A percentile compares a stretch with the other conserved stretches of the same genome.
phyloP scores from a whole-genome alignment of 2,113 vertebrate genomes.

The Seriola dumerili region DNA sequence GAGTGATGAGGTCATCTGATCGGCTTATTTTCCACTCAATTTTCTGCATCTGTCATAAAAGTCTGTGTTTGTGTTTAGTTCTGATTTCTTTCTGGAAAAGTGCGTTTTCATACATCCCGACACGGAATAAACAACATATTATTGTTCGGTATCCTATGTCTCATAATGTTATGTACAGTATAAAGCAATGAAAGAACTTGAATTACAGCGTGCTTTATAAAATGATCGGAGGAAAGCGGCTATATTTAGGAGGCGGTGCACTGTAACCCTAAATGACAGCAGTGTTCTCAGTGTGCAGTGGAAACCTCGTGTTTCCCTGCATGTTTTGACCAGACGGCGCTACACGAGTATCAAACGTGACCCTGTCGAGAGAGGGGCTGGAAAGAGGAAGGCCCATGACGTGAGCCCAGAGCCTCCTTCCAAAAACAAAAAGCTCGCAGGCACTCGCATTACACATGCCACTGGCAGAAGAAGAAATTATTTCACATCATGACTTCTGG shows the following conservation, averaged over 20 bases:
- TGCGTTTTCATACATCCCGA: neutral
- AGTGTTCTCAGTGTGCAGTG: slow-evolving; percentile 44
- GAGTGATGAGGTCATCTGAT: neutral
- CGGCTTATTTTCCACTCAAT: neutral
- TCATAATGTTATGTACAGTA: neutral
- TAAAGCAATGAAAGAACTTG: slow-evolving; percentile 10
- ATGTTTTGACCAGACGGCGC: slow-evolving; percentile 57
- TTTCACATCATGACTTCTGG: slow-evolving; percentile 10
- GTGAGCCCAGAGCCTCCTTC: slow-evolving; percentile 37
- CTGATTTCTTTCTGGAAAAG: slow-evolving; percentile 10
- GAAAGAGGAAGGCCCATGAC: slow-evolving; percentile 54
- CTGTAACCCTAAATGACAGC: slow-evolving; percentile 49
- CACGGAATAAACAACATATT: neutral
- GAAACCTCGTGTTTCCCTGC: slow-evolving; percentile 67
- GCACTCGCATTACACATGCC: slow-evolving; percentile 22
- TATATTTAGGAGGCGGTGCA: slow-evolving; percentile 39
- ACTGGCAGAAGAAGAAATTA: slow-evolving; percentile 7
- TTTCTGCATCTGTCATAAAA: neutral
- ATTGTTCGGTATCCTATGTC: neutral
- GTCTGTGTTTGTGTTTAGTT: slow-evolving; percentile 1
- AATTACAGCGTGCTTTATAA: slow-evolving; percentile 29
- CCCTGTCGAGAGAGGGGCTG: slow-evolving; percentile 40
- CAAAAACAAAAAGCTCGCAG: slow-evolving; percentile 55
- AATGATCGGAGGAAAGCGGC: slow-evolving; percentile 25
- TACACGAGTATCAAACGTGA: slow-evolving; percentile 64